phyloP scores from a whole-genome alignment of 2,113 vertebrate genomes.

The Tetrax tetrax region DNA sequence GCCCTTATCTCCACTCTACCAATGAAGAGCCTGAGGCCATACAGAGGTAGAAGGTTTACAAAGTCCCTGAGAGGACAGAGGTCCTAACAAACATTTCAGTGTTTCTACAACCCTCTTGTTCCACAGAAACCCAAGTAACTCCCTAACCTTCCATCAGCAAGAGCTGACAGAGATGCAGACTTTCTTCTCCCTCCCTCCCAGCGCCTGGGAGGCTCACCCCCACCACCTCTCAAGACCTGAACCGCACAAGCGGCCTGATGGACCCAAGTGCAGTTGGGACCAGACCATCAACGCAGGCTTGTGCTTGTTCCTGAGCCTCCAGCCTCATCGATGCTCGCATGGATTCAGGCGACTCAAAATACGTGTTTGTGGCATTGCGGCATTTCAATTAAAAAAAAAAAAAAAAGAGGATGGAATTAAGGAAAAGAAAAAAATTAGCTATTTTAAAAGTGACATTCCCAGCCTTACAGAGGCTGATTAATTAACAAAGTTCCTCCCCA shows the following conservation, averaged over 20 bases:
- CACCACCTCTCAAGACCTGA: fast-evolving
- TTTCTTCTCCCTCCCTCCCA: not conserved
- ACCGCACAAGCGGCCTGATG: too few species aligned
- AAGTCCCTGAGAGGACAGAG: not conserved
- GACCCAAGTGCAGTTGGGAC: not conserved
- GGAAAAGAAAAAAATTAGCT: not conserved
- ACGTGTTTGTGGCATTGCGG: fast-evolving
- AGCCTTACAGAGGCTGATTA: not conserved
- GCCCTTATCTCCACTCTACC: not conserved
- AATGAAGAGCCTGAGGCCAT: not conserved
- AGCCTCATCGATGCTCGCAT: not conserved
- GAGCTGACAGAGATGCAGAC: not conserved
- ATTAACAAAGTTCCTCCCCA: not conserved
- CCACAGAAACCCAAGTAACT: not conserved
- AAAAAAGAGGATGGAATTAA: not conserved
- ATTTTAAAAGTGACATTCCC: not conserved
- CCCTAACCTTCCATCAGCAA: not conserved
- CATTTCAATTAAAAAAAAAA: not conserved
- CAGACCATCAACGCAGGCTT: not conserved
- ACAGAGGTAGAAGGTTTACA: not conserved
- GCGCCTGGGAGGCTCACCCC: not conserved
- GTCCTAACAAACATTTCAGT: not conserved
- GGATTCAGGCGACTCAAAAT: fast-evolving
- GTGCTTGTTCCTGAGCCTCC: not conserved
- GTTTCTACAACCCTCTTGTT: not conserved